Conservation (phyloP, 2,113 vertebrate genomes). For the Gymnobelideus leadbeateri region DNA sequence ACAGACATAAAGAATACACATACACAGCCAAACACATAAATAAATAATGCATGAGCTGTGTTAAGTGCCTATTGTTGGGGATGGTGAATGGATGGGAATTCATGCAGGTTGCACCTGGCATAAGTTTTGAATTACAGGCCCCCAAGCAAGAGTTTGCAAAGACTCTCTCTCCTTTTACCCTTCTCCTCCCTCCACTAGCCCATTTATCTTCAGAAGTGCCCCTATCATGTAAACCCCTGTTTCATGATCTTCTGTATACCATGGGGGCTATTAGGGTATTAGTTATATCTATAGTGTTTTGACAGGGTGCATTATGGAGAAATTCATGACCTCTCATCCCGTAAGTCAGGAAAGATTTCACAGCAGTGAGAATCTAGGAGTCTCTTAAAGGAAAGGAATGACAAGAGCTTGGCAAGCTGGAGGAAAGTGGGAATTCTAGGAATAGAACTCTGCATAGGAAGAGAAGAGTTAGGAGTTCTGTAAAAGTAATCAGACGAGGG, state of each 20-base stretch:
- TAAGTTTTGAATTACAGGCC: constrained; percentile 1
- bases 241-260: neutral
- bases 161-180: constrained; percentile 7
- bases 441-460: neutral
- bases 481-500: constrained; percentile 26
- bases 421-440: neutral
- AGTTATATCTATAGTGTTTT: constrained; percentile 39
- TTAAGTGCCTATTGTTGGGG: neutral
- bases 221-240: neutral
- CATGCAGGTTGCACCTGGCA: neutral
- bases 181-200: neutral
- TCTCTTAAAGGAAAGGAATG: constrained; percentile 14
- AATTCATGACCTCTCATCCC: constrained; percentile 3
- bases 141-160: neutral
- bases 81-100: neutral
- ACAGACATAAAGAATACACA: neutral
- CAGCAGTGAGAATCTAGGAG: constrained; percentile 13
- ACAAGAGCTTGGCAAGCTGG: neutral
- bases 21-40: neutral
- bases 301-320: constrained; percentile 22
- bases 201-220: neutral
- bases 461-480: neutral
- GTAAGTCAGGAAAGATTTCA: constrained; percentile 21
- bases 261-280: neutral
- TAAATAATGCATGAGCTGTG: neutral